Conservation (phyloP, 2,797 vertebrate species). For the Melopsittacus undulatus region DNA sequence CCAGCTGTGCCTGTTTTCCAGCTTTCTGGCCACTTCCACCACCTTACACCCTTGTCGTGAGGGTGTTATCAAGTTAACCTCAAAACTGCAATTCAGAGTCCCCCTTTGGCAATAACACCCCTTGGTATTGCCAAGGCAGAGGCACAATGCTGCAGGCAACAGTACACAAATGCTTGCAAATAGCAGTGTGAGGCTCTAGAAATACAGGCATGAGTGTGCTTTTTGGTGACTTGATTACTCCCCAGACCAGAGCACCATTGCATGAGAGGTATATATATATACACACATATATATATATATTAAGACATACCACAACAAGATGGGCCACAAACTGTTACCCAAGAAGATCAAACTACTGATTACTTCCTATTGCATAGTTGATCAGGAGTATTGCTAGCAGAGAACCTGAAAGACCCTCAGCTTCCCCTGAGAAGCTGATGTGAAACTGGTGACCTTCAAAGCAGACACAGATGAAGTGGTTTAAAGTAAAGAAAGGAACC, state of each 20-base stretch:
- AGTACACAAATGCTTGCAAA: neutral
- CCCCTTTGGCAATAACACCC: neutral
- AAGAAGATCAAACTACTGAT: neutral
- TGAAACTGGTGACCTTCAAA: neutral
- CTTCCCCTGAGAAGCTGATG: neutral
- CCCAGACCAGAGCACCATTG: neutral
- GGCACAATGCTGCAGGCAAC: neutral
- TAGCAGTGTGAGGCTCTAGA: neutral
- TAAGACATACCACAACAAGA: neutral
- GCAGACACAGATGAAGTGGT: neutral
- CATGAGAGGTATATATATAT: neutral
- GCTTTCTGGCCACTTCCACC: neutral
- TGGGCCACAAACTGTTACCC: neutral
- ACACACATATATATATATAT: neutral
- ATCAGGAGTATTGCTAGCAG: neutral
- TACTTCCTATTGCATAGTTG: neutral
- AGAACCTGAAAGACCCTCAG: neutral
- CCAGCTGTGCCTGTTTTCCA: neutral
- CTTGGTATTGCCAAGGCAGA: neutral
- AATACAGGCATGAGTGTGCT: rapidly evolving
- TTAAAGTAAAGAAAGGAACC: neutral
- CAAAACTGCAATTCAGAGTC: neutral
- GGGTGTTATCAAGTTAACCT: neutral
- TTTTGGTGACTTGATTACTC: neutral
- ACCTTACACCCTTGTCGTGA: neutral